These are phyloP conservation scores for Encarsia formosa DNA, from an alignment of 2,888 invertebrate genomes.

Conservation along the genomic window DNA sequence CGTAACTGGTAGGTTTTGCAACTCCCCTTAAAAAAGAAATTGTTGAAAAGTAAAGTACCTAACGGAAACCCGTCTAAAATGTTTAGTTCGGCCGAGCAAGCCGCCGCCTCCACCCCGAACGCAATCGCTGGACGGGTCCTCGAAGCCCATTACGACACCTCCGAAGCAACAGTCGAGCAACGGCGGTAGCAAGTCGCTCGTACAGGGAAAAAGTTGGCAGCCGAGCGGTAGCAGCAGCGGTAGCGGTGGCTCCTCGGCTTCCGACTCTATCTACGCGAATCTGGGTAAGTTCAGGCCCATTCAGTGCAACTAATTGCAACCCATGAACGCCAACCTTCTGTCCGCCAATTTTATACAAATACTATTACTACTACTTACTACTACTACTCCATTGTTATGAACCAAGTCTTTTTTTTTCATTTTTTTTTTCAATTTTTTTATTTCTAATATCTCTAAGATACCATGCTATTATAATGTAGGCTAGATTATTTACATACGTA, in stretches of 20 bases:
- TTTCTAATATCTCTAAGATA: background rate
- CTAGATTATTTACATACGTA: slow-evolving; percentile 23
- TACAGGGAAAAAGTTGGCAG: too few relatives aligned
- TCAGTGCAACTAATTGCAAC: slow-evolving; percentile 48
- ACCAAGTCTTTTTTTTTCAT: background rate
- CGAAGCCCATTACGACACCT: slow-evolving; percentile 41
- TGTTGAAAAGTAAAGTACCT: too few relatives aligned
- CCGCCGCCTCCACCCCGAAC: slow-evolving; percentile 74
- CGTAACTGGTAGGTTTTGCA: slow-evolving; percentile 36
- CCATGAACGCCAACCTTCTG: slow-evolving; percentile 23
- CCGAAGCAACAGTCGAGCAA: slow-evolving; percentile 5
- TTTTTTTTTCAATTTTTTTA: slow-evolving; percentile 3
- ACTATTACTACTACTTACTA: background rate
- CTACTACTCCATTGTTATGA: background rate
- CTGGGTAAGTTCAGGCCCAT: slow-evolving; percentile 60
- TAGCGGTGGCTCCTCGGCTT: slow-evolving; percentile 32
- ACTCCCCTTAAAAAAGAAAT: too few relatives aligned
- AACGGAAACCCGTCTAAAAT: too few relatives aligned
- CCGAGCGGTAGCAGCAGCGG: slow-evolving; percentile 31
- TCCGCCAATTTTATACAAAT: slow-evolving; percentile 18
- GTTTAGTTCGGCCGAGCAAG: slow-evolving; percentile 56
- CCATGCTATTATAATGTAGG: background rate
- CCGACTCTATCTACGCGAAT: slow-evolving; percentile 69
- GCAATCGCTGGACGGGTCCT: slow-evolving; percentile 53
- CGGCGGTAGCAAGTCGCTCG: slow-evolving; percentile 6